Evolutionary conservation across 2,113 vertebrate genomes (phyloP).

Genomic region (Nanorana parkeri): DNA sequence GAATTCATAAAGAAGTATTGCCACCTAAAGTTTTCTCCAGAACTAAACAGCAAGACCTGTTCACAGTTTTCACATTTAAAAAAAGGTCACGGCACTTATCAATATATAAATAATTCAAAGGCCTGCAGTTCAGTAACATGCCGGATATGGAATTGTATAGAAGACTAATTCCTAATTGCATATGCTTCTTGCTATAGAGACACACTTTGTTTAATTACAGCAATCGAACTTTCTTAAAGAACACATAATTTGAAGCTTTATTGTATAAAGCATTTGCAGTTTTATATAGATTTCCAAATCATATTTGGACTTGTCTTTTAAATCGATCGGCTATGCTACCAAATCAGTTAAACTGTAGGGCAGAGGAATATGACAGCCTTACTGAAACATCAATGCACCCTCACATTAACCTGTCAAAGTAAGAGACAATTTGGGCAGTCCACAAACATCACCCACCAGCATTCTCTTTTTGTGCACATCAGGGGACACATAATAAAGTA

Average conservation of each 20-base stretch:
- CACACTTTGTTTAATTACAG: slow-evolving; percentile 33
- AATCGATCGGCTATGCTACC: background rate
- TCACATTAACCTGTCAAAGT: slow-evolving; percentile 20
- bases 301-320: background rate
- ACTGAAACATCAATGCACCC: slow-evolving; percentile 26
- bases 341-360: background rate
- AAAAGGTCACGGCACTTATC: slow-evolving; percentile 30
- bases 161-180: slow-evolving; percentile 14
- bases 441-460: slow-evolving; percentile 23
- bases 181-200: slow-evolving; percentile 5
- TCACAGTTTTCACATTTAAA: slow-evolving; percentile 1
- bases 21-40: background rate
- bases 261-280: background rate
- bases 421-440: slow-evolving; percentile 31
- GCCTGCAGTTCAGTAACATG: background rate
- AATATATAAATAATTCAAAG: slow-evolving; percentile 30
- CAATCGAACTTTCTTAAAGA: slow-evolving; percentile 16
- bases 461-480: background rate
- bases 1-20: background rate
- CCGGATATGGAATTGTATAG: slow-evolving; percentile 1
- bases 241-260: slow-evolving; percentile 2
- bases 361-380: background rate
- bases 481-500: background rate
- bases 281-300: background rate
- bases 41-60: background rate